Evolutionary conservation across 2,888 invertebrate species (phyloP).

Genomic region (Brachypalpus laphriformis): DNA sequence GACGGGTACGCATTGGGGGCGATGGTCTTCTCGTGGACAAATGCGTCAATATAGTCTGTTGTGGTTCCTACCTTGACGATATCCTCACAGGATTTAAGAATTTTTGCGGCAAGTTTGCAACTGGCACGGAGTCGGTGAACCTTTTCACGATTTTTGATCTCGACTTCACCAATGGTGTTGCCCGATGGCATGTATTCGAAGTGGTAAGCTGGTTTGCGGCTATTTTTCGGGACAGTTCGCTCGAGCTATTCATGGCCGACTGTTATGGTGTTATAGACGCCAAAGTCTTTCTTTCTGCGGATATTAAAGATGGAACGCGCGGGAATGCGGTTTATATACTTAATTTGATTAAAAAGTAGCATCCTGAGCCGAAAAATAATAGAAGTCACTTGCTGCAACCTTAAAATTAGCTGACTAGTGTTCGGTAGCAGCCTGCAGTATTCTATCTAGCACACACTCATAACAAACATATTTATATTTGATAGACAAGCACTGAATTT

Average conservation of each 20-base stretch:
- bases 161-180: constrained; percentile 83
- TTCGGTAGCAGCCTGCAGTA: background rate
- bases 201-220: constrained; percentile 88
- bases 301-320: constrained; percentile 49
- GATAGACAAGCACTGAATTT: no score
- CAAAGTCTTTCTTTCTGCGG: constrained; percentile 76
- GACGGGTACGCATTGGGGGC: constrained; percentile 93
- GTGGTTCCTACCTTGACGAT: constrained; percentile 89
- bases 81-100: constrained; percentile 86
- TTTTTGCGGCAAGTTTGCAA: constrained; percentile 88
- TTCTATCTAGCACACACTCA: no score
- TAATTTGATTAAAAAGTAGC: constrained; percentile 35
- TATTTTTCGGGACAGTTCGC: constrained; percentile 86
- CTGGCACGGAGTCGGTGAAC: constrained; percentile 87
- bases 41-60: constrained; percentile 92
- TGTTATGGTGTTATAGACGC: constrained; percentile 77
- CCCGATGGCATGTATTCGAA: constrained; percentile 81
- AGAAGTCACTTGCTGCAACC: background rate
- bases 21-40: constrained; percentile 89
- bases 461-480: no score
- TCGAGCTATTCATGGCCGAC: constrained; percentile 86
- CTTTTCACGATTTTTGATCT: constrained; percentile 88
- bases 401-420: background rate
- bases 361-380: no score
- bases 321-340: constrained; percentile 4